Conservation (phyloP, 2,797 vertebrate genomes). For the Argya squamiceps region DNA sequence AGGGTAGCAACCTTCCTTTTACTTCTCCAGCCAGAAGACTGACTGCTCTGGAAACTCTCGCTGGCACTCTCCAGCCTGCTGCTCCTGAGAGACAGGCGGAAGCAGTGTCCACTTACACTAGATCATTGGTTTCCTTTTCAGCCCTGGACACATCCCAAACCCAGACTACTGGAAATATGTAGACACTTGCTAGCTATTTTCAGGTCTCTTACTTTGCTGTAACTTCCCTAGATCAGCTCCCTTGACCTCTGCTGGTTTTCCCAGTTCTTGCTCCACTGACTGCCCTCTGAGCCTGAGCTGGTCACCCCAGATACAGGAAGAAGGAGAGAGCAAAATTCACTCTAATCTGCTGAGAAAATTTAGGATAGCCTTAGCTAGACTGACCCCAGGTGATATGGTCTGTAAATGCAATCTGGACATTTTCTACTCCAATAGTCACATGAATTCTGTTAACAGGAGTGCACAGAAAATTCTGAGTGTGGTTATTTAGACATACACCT, state of each 20-base stretch:
- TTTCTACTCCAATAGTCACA: background rate
- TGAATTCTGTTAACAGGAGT: background rate
- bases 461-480: background rate
- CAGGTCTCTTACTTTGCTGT: background rate
- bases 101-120: background rate
- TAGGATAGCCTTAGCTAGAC: background rate
- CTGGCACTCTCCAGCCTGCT: background rate
- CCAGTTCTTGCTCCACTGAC: background rate
- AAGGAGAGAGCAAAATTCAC: background rate
- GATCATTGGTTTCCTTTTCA: background rate
- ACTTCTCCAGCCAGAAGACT: background rate
- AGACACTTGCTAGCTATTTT: background rate
- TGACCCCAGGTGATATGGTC: background rate
- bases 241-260: background rate
- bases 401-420: background rate
- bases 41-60: background rate
- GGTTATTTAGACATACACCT: background rate
- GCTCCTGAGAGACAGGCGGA: background rate
- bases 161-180: background rate
- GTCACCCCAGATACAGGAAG: background rate
- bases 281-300: background rate
- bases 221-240: background rate
- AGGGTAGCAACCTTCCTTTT: background rate
- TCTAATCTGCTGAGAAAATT: background rate
- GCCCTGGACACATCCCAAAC: background rate